phyloP scores from a whole-genome alignment of 1,140 invertebrate genomes.

The Metopolophium dirhodum region DNA sequence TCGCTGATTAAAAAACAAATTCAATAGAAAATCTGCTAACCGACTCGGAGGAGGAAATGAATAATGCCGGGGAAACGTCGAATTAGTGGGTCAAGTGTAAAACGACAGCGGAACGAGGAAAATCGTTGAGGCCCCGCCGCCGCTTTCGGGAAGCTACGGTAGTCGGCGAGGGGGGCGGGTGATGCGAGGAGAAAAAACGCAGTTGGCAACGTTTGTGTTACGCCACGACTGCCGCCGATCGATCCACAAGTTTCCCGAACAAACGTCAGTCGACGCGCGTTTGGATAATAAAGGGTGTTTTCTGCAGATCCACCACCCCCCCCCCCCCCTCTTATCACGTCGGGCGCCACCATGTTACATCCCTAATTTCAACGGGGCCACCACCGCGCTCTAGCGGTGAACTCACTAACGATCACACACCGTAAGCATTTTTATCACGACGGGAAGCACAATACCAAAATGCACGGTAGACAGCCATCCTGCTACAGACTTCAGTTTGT shows the following conservation, averaged over 20 bases:
- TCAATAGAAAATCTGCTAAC: neutral
- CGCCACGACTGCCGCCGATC: neutral
- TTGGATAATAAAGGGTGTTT: slow-evolving; percentile 3
- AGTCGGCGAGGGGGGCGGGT: neutral
- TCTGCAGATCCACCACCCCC: neutral
- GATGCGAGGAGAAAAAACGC: neutral
- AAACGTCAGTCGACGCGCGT: neutral
- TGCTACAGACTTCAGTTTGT: neutral
- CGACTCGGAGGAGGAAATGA: neutral
- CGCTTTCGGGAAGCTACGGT: neutral
- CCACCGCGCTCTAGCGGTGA: neutral
- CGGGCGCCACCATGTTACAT: neutral
- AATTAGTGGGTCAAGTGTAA: slow-evolving; percentile 43
- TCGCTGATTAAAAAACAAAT: neutral
- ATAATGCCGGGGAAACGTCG: neutral
- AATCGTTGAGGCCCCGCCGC: slow-evolving; percentile 12
- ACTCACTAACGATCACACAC: neutral
- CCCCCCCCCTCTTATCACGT: neutral
- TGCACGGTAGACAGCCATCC: neutral
- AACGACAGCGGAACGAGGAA: neutral
- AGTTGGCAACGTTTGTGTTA: slow-evolving; percentile 37
- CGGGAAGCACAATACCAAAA: neutral
- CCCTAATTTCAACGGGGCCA: neutral
- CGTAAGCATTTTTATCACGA: neutral
- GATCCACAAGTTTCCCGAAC: slow-evolving; percentile 45